phyloP scores from a whole-genome alignment of 1,140 invertebrate genomes.

The Arion vulgaris region DNA sequence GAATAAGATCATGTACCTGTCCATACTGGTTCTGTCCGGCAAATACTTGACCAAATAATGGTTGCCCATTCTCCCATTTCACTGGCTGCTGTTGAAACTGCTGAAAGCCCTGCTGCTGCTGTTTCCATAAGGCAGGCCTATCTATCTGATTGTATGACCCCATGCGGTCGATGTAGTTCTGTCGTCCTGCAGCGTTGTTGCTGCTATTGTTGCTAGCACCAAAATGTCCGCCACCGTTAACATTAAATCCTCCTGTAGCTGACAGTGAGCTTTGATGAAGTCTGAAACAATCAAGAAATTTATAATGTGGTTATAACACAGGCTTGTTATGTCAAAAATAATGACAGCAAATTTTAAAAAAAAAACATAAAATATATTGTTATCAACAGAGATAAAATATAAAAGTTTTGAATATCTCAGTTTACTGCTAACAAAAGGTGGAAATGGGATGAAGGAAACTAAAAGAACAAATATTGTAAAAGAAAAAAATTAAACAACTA shows the following conservation, averaged over 20 bases:
- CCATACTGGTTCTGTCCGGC: constrained; percentile 17
- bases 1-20: not conserved
- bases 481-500: too few relatives aligned
- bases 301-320: too few relatives aligned
- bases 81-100: constrained; percentile 27
- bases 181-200: not conserved
- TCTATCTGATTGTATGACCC: constrained; percentile 3
- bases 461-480: too few relatives aligned
- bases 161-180: not conserved
- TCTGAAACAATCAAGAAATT: too few relatives aligned
- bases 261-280: not conserved
- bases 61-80: constrained; percentile 28
- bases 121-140: not conserved
- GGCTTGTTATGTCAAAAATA: too few relatives aligned
- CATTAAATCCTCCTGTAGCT: not conserved
- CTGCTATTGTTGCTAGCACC: constrained; percentile 17
- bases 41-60: constrained; percentile 35
- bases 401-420: too few relatives aligned
- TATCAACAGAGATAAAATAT: too few relatives aligned
- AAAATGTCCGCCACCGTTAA: not conserved
- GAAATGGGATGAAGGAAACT: too few relatives aligned
- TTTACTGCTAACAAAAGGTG: too few relatives aligned
- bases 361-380: too few relatives aligned
- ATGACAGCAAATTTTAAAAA: too few relatives aligned
- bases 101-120: not conserved